Percentiles rank a stretch among this genome's conserved stretches.
Conservation (phyloP, 1,140 invertebrate genomes). For the Dendroctonus ponderosae region DNA sequence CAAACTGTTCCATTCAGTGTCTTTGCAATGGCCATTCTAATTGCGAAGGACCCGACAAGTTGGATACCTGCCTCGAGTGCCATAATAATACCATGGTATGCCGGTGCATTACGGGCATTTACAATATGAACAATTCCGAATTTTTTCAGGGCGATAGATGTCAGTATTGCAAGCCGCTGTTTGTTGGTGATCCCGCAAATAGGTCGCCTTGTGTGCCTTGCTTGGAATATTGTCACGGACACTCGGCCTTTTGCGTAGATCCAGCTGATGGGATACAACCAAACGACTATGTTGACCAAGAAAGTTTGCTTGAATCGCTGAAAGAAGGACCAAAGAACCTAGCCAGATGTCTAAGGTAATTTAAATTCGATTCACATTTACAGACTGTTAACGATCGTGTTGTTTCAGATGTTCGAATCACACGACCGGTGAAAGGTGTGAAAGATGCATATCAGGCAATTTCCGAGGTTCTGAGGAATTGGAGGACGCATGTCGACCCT, state of each 20-base stretch:
- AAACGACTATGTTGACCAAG: constrained; percentile 42
- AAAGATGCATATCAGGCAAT: constrained; percentile 74
- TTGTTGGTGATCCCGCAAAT: constrained; percentile 86
- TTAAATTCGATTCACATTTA: not conserved
- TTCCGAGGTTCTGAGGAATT: constrained; percentile 81
- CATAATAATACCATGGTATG: constrained; percentile 86
- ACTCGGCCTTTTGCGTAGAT: constrained; percentile 78
- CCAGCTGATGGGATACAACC: constrained; percentile 40
- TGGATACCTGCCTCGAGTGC: constrained; percentile 81
- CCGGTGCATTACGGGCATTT: constrained; percentile 3
- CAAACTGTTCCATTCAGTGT: constrained; percentile 90
- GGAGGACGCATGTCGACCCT: constrained; percentile 67
- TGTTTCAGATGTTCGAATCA: constrained; percentile 70
- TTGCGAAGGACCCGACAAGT: constrained; percentile 80
- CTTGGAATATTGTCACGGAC: constrained; percentile 84
- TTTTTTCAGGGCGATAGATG: constrained; percentile 69
- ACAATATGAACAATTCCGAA: not conserved
- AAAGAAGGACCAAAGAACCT: constrained; percentile 65
- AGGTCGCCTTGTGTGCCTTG: constrained; percentile 86
- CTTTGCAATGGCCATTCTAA: constrained; percentile 93
- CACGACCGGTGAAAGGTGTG: constrained; percentile 81
- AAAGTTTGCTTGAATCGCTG: constrained; percentile 55
- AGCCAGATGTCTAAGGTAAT: constrained; percentile 70
- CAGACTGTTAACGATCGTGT: not conserved
- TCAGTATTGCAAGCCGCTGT: constrained; percentile 83